Conservation (phyloP, 1,140 invertebrate species). For the Drosophila novamexicana region DNA sequence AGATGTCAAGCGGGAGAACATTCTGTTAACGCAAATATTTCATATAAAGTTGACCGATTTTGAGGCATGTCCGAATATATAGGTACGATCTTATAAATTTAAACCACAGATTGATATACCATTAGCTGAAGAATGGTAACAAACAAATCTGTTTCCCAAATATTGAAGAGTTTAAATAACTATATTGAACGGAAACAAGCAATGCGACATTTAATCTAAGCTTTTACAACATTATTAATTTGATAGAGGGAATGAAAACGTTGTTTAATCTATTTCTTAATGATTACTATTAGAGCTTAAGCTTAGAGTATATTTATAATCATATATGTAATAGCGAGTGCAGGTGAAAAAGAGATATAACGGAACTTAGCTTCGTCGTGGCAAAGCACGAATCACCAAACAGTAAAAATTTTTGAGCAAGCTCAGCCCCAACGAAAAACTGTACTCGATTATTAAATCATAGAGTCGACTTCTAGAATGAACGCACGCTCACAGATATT, state of each 20-base stretch:
- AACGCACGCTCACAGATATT: conserved; percentile 95
- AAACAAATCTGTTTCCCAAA: neutral
- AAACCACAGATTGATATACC: neutral
- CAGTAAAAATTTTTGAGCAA: too few relatives aligned
- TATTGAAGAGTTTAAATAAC: neutral
- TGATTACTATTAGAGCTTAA: too few relatives aligned
- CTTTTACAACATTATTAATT: neutral
- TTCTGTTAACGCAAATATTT: conserved; percentile 86
- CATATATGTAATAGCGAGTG: too few relatives aligned
- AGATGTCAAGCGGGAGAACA: conserved; percentile 94
- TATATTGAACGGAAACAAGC: too few relatives aligned
- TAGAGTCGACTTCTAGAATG: conserved; percentile 86
- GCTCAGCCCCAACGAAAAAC: too few relatives aligned
- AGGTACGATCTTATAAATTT: conserved; percentile 86
- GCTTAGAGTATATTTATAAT: too few relatives aligned
- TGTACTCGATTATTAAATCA: too few relatives aligned
- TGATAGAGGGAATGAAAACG: neutral
- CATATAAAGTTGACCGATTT: conserved; percentile 94
- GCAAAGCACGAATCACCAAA: too few relatives aligned
- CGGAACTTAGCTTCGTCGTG: too few relatives aligned
- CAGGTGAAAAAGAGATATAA: too few relatives aligned
- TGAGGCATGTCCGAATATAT: conserved; percentile 96
- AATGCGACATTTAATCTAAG: neutral
- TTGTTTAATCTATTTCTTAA: too few relatives aligned
- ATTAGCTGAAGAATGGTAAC: neutral